phyloP scores from a whole-genome alignment of 2,113 vertebrate species.

The Cottus gobio region DNA sequence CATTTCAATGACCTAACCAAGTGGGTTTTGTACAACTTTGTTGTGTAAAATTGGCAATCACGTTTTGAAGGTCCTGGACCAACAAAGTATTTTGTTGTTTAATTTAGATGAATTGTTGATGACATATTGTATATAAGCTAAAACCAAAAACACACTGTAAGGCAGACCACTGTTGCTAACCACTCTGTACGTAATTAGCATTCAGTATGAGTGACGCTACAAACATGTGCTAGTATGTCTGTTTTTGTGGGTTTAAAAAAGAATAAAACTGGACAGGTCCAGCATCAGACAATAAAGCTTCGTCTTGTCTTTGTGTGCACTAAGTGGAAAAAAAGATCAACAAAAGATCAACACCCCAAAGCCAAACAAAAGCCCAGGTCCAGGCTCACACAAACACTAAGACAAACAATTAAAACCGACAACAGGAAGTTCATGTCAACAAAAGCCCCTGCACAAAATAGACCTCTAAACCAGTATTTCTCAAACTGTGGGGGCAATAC shows the following conservation, averaged over 20 bases:
- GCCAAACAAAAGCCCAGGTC: background rate
- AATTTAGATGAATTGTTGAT: background rate
- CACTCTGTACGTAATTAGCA: background rate
- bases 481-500: too few species aligned
- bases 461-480: background rate
- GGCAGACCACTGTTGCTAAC: background rate
- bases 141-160: background rate
- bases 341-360: conserved; percentile 2
- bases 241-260: background rate
- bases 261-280: background rate
- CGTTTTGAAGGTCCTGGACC: background rate
- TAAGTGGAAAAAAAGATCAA: too few species aligned
- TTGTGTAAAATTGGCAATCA: too few species aligned
- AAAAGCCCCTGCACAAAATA: background rate
- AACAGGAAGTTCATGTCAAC: conserved; percentile 7
- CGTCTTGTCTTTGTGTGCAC: background rate
- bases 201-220: background rate
- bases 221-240: background rate
- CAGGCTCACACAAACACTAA: conserved; percentile 4
- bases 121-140: background rate
- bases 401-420: conserved; percentile 7
- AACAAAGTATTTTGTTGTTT: background rate
- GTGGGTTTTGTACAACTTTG: too few species aligned
- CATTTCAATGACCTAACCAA: too few species aligned
- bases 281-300: background rate